Conservation (phyloP, 2,113 vertebrate species). For the Burhinus oedicnemus region DNA sequence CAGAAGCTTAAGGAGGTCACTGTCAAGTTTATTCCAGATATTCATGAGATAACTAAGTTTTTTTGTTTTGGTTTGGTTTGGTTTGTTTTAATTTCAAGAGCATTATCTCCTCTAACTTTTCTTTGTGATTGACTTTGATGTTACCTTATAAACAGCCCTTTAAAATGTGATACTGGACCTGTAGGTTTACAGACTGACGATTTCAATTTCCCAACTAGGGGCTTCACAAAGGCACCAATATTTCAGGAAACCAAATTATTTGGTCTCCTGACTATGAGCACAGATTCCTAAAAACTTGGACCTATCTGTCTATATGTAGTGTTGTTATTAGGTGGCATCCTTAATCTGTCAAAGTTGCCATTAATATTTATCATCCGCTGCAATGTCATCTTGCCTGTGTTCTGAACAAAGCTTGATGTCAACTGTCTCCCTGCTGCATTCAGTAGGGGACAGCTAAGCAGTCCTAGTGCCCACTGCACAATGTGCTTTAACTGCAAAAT, state of each 20-base stretch:
- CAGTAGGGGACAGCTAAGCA: background rate
- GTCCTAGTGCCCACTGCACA: background rate
- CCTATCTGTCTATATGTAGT: background rate
- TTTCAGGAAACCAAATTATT: background rate
- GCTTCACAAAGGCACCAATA: background rate
- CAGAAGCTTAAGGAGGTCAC: background rate
- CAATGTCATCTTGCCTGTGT: background rate
- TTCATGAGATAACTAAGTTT: background rate
- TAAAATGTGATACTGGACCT: background rate
- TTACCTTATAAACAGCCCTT: background rate
- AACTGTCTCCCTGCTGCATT: background rate
- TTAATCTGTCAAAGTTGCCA: background rate
- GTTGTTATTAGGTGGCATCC: background rate
- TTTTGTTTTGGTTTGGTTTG: no score
- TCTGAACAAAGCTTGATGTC: background rate
- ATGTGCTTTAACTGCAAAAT: background rate
- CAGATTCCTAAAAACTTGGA: background rate
- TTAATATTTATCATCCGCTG: background rate
- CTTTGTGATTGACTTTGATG: background rate
- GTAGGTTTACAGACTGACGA: background rate
- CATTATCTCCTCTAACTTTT: background rate
- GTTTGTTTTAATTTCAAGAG: background rate
- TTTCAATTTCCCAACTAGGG: background rate
- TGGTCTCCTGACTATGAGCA: background rate
- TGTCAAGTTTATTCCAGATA: background rate